Evolutionary conservation across 2,888 invertebrate species (phyloP).

Genomic region (Eupithecia exiguata): DNA sequence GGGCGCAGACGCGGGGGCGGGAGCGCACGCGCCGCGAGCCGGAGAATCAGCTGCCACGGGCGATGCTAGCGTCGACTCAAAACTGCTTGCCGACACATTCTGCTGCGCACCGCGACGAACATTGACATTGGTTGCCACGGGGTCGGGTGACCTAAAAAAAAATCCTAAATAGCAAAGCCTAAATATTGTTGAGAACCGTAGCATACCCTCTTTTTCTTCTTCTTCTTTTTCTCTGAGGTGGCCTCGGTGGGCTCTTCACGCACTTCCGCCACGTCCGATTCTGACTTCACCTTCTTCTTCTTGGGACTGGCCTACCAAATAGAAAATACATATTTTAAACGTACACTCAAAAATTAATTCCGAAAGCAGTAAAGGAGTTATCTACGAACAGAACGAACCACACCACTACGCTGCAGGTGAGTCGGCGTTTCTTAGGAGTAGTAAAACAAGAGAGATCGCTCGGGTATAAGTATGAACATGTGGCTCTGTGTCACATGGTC

Average conservation of each 20-base stretch:
- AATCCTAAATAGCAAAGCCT: too few species aligned
- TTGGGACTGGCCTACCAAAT: conserved; percentile 66
- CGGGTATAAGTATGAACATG: conserved; percentile 12
- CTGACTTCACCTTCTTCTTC: conserved; percentile 60
- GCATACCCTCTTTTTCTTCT: conserved; percentile 74
- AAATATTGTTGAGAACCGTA: not conserved
- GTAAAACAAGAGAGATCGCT: not conserved
- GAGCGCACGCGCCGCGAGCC: too few species aligned
- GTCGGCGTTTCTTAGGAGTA: not conserved
- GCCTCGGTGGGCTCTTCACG: conserved; percentile 48
- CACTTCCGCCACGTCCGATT: conserved; percentile 42
- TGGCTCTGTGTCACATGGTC: not conserved
- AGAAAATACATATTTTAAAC: not conserved
- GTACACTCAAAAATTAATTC: not conserved
- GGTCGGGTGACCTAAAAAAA: too few species aligned
- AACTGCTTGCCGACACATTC: too few species aligned
- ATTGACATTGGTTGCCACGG: too few species aligned
- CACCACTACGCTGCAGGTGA: not conserved
- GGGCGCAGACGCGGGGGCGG: too few species aligned
- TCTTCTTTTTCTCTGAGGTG: conserved; percentile 78
- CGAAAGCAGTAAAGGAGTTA: not conserved
- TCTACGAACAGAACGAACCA: not conserved
- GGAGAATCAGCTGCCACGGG: too few species aligned
- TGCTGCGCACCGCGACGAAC: too few species aligned
- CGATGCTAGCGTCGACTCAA: too few species aligned